Evolutionary conservation across 2,113 vertebrate species (phyloP), one percentile per base, ranked within the genome.

Genomic region (Psittacula cyanocephala): DNA sequence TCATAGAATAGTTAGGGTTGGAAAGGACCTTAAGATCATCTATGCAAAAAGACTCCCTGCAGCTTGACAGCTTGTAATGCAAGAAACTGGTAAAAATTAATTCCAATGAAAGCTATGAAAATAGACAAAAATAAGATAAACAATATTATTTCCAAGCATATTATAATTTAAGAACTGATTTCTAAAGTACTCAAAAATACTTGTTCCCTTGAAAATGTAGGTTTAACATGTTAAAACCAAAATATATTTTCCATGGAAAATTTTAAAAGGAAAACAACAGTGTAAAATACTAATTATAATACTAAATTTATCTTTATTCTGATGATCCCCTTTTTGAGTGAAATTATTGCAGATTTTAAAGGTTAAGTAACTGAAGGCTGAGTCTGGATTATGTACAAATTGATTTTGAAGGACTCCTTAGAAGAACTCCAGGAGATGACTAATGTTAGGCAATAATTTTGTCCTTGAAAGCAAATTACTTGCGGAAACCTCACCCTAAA

Each of bases 301-400:
- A 67, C 10, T 27, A 80, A 72, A 37, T 64, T 65, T 93, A 17
- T 63, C 29, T 71, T 75, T 65, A n/a, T 72, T 82, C 8, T 65
- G 18, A 53, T 74, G n/a, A 74, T 70, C 5, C 9, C 9, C 7
- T 77, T 88, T 69, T 86, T 70, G 22, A 65, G 33, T 44, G 16
- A 94, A 94, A 77, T 49, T 57, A 43, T 29, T 86, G 10, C 31
- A 83, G 53, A 82, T 88, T 94, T 88, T 82, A 82, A 91, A 95
- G 79, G 37, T 88, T 90, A 94, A 83, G n/a, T 69, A 93, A 49
- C 29, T 57, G 47, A 88, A 86, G 28, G 17, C 27, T 86, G 33
- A 81, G 85, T 91, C 31, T 80, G 33, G 15, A 62, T 91, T 91
- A 81, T 39, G 19, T 68, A 43, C 5, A 89, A 84, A 71, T 13